Evolutionary conservation across 23 tunicate genomes (phyloP), one percentile per base, ranked within the genome.

Genomic region (Trididemnum clinides): DNA sequence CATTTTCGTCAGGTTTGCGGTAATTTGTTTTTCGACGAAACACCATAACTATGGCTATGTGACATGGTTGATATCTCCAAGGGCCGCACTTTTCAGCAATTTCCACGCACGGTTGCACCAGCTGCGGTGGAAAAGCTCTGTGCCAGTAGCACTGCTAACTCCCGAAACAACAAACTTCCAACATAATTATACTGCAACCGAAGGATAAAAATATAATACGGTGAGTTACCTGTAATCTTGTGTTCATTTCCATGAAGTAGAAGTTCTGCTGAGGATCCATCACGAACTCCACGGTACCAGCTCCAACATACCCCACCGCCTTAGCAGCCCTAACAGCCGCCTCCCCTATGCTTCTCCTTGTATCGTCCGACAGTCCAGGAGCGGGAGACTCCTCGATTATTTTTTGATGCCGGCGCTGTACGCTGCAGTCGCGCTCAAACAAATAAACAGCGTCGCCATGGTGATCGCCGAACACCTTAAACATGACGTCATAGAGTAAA

Each of bases 161-260:
- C n/a, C n/a, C n/a, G n/a, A n/a, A n/a, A n/a, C n/a, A n/a, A n/a
- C n/a, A n/a, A n/a, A n/a, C n/a, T n/a, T n/a, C n/a, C n/a, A n/a
- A n/a, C n/a, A n/a, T n/a, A n/a, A n/a, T n/a, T n/a, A n/a, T n/a
- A n/a, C n/a, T n/a, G n/a, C n/a, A n/a, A n/a, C n/a, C n/a, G n/a
- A n/a, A n/a, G n/a, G n/a, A n/a, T n/a, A n/a, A n/a, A n/a, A n/a
- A n/a, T n/a, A n/a, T n/a, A n/a, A n/a, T n/a, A n/a, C n/a, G n/a
- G n/a, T n/a, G n/a, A n/a, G n/a, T 28, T 25, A 83, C 92, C 84
- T 95, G 98, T 27, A 95, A 64, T 65, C 98, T 65, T 3, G 98
- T 95, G 75, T 95, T 95, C 98, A 95, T 95, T 64, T 95, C 98
- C 98, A 95, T 95, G 66, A 95, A 95, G 77, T 85, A 95, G 59